Conservation (phyloP, 2,113 vertebrate species). For the Xenus cinereus region DNA sequence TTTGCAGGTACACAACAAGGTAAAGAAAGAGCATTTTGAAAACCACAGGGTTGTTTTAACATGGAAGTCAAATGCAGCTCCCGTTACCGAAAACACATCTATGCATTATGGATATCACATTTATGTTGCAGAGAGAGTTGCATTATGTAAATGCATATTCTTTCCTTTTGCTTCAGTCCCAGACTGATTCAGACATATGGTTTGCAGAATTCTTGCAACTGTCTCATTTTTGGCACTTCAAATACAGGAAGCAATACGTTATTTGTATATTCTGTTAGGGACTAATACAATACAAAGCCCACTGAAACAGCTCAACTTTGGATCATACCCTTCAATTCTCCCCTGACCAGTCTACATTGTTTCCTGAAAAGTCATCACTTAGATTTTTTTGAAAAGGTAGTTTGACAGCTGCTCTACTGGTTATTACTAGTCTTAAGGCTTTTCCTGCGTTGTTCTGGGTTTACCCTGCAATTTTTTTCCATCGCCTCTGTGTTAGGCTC, state of each 20-base stretch:
- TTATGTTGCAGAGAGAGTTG: background rate
- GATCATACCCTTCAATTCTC: slow-evolving; percentile 52
- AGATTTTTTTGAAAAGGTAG: slow-evolving; percentile 27
- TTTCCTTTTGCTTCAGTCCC: slow-evolving; percentile 15
- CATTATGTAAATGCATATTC: slow-evolving; percentile 26
- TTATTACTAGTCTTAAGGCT: slow-evolving; percentile 16
- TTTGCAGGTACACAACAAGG: background rate
- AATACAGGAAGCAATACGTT: slow-evolving; percentile 65
- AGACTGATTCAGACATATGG: slow-evolving; percentile 57
- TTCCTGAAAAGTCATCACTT: slow-evolving; percentile 56
- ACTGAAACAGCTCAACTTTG: slow-evolving; percentile 57
- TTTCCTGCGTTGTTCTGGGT: background rate
- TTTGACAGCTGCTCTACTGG: slow-evolving; percentile 33
- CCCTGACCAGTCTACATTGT: slow-evolving; percentile 34
- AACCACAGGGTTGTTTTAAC: background rate
- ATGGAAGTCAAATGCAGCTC: background rate
- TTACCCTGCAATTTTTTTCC: slow-evolving; percentile 21
- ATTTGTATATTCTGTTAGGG: slow-evolving; percentile 61
- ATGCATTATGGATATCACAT: background rate
- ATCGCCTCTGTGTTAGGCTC: background rate
- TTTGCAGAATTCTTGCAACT: slow-evolving; percentile 58
- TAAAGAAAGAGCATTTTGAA: background rate
- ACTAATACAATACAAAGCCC: slow-evolving; percentile 57
- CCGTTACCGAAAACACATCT: background rate
- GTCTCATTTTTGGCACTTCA: slow-evolving; percentile 62